Conservation (phyloP, 2,113 vertebrate genomes). For the Austrofundulus limnaeus region DNA sequence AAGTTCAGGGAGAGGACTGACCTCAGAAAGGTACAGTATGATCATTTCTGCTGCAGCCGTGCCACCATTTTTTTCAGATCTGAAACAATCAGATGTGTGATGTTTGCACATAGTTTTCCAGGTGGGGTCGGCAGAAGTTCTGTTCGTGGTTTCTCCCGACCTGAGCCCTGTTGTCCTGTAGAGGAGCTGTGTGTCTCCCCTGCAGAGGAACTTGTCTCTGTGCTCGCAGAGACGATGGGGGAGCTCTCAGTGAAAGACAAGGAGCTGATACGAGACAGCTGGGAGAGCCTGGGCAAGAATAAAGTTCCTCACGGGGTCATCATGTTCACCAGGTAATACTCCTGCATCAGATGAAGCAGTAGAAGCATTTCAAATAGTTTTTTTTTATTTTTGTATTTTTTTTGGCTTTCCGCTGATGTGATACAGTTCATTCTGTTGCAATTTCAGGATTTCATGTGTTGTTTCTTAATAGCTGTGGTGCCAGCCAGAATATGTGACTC, state of each 20-base stretch:
- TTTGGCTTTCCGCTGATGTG: too few species aligned
- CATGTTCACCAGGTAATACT: slow-evolving; percentile 87
- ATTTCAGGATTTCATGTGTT: slow-evolving; percentile 2
- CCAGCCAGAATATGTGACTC: slow-evolving; percentile 30
- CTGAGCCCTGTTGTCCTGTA: slow-evolving; percentile 42
- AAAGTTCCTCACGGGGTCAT: slow-evolving; percentile 89
- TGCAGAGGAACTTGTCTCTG: slow-evolving; percentile 44
- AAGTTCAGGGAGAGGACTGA: slow-evolving; percentile 72
- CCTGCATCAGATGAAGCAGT: too few species aligned
- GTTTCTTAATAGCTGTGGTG: slow-evolving; percentile 20
- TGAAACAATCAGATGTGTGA: slow-evolving; percentile 21
- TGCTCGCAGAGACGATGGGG: slow-evolving; percentile 68
- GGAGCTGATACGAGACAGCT: slow-evolving; percentile 91
- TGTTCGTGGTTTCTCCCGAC: slow-evolving; percentile 34
- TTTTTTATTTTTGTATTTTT: too few species aligned
- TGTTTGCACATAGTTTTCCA: slow-evolving; percentile 61
- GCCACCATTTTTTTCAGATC: slow-evolving; percentile 1
- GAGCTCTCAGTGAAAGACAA: slow-evolving; percentile 82
- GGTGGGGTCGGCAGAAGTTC: slow-evolving; percentile 61
- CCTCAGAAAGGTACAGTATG: slow-evolving; percentile 72
- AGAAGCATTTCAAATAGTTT: too few species aligned
- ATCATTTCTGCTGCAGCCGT: slow-evolving; percentile 19
- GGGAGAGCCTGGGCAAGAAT: slow-evolving; percentile 86
- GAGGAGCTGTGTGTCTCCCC: slow-evolving; percentile 46
- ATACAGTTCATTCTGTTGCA: too few species aligned